Conservation (phyloP, 2,888 invertebrate species). For the Ramazzottius varieornatus region DNA sequence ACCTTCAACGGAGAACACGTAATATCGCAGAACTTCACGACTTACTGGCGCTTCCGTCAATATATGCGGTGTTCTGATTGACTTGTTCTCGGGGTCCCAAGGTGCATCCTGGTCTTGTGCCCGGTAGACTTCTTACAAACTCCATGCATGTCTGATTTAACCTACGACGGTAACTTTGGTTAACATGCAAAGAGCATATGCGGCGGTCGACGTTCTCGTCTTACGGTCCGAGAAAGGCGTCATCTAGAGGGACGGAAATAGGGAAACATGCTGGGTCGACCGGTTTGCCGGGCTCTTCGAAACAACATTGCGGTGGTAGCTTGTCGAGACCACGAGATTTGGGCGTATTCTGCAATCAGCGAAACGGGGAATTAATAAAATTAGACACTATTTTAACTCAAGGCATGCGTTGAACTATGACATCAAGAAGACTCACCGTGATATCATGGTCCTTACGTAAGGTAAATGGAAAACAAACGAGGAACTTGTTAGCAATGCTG, state of each 20-base stretch:
- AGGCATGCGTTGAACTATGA: no score
- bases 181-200: no score
- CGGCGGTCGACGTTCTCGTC: not conserved
- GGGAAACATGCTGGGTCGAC: not conserved
- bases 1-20: no score
- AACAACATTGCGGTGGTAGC: not conserved
- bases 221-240: not conserved
- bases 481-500: no score
- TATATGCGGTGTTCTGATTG: conserved; percentile 2
- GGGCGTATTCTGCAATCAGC: not conserved
- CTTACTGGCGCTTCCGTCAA: not conserved
- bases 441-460: not conserved
- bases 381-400: no score
- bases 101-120: not conserved
- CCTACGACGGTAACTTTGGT: not conserved
- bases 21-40: not conserved
- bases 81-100: not conserved
- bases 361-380: no score
- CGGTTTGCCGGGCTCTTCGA: not conserved
- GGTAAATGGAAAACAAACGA: not conserved
- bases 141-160: conserved; percentile 1
- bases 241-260: not conserved
- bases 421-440: not conserved
- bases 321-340: not conserved
- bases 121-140: not conserved